Conservation (phyloP, 2,113 vertebrate genomes). For the Grammatotria lemairii region DNA sequence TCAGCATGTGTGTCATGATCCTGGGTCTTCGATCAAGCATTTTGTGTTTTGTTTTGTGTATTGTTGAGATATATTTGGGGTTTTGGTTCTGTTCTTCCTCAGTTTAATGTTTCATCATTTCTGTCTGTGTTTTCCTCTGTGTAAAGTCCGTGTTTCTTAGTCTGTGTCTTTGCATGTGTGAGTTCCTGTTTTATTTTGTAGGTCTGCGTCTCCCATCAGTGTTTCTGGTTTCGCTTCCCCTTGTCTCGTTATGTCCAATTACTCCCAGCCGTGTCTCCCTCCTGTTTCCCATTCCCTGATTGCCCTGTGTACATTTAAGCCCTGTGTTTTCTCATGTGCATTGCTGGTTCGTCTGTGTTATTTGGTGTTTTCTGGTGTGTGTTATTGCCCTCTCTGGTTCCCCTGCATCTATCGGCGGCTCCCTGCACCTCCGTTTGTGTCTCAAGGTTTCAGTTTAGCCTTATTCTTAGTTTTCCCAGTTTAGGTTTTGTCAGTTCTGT, state of each 20-base stretch:
- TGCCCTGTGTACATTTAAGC: background rate
- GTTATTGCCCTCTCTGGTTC: fast-evolving
- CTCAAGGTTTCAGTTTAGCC: background rate
- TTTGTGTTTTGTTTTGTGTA: background rate
- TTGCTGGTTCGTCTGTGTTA: fast-evolving
- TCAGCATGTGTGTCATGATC: background rate
- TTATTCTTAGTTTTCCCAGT: background rate
- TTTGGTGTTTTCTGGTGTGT: background rate
- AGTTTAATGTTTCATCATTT: background rate
- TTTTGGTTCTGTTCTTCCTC: background rate
- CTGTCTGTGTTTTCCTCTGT: background rate
- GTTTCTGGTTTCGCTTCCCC: background rate
- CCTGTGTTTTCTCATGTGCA: background rate
- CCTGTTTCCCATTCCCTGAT: background rate
- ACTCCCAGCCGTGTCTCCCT: background rate
- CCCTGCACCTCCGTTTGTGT: background rate
- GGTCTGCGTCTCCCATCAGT: background rate
- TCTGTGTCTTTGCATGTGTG: background rate
- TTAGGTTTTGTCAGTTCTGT: background rate
- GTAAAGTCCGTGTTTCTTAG: background rate
- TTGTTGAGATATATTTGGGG: background rate
- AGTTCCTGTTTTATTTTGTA: background rate
- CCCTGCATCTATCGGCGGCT: background rate
- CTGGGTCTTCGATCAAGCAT: background rate
- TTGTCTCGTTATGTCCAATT: background rate